phyloP scores from a whole-genome alignment of 2,113 vertebrate species.

The Terrapene triunguis region DNA sequence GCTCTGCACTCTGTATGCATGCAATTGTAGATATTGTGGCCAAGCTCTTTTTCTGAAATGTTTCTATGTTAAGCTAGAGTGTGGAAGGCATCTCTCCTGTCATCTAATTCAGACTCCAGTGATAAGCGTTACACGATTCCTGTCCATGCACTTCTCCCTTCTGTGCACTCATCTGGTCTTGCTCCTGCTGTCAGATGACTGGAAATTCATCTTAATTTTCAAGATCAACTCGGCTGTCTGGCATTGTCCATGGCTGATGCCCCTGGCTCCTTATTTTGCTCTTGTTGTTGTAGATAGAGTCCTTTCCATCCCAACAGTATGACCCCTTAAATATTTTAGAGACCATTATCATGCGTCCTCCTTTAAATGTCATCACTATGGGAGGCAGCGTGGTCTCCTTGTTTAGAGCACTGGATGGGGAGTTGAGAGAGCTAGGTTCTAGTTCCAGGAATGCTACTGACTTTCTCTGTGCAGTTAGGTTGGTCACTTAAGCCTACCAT shows the following conservation, averaged over 20 bases:
- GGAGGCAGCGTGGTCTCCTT: neutral
- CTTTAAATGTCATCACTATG: slow-evolving; percentile 14
- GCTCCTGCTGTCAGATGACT: neutral
- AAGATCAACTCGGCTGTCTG: neutral
- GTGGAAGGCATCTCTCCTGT: neutral
- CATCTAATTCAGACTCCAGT: neutral
- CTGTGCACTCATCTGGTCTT: slow-evolving; percentile 32
- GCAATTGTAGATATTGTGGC: fast-evolving
- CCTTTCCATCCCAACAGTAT: slow-evolving; percentile 14
- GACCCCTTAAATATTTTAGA: slow-evolving; percentile 26
- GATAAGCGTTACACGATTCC: neutral
- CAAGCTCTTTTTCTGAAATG: neutral
- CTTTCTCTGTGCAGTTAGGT: neutral
- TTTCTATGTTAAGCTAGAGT: neutral
- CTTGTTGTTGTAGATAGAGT: neutral
- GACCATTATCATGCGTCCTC: neutral
- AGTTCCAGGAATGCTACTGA: neutral
- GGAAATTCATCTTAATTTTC: slow-evolving; percentile 37
- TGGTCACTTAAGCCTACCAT: neutral
- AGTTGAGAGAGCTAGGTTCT: neutral
- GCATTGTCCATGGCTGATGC: slow-evolving; percentile 17
- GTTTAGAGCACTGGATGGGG: neutral
- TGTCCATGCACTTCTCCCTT: slow-evolving; percentile 1
- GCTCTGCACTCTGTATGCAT: fast-evolving
- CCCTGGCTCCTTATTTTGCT: slow-evolving; percentile 14